These are phyloP conservation scores for Embidobia sp. DNA, from an alignment of 2,888 invertebrate species.

Conservation along the genomic window DNA sequence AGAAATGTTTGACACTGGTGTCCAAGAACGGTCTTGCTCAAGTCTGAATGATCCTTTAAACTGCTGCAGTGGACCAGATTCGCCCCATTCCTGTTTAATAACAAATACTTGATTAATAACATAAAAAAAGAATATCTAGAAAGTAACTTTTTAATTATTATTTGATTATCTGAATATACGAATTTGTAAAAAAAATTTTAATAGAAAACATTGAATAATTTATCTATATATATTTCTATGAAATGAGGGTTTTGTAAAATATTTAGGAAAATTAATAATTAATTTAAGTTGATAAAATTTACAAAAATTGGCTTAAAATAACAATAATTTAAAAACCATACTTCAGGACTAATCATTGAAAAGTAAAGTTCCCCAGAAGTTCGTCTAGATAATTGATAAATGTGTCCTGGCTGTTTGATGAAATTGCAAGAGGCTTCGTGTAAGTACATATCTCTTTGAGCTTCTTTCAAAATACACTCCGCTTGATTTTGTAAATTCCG, in stretches of 20 bases:
- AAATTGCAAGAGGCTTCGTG: slow-evolving; percentile 89
- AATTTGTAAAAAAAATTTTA: slow-evolving; percentile 8
- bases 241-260: too few species aligned
- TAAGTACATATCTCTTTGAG: slow-evolving; percentile 83
- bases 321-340: too few species aligned
- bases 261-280: slow-evolving; percentile 67
- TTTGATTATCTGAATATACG: neutral
- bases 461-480: slow-evolving; percentile 84
- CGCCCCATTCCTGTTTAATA: slow-evolving; percentile 88
- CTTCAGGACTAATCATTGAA: slow-evolving; percentile 88
- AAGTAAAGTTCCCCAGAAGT: slow-evolving; percentile 87
- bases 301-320: too few species aligned
- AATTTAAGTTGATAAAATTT: too few species aligned
- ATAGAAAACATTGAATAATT: neutral
- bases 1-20: slow-evolving; percentile 82
- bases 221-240: slow-evolving; percentile 8
- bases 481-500: slow-evolving; percentile 86
- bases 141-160: too few species aligned
- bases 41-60: slow-evolving; percentile 86
- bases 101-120: slow-evolving; percentile 36
- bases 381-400: slow-evolving; percentile 88
- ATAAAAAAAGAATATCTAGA: slow-evolving; percentile 1
- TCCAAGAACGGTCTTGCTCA: slow-evolving; percentile 88
- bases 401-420: slow-evolving; percentile 86
- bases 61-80: slow-evolving; percentile 83